Evolutionary conservation across 2,113 vertebrate genomes (phyloP).

Genomic region (Oncorhynchus keta): DNA sequence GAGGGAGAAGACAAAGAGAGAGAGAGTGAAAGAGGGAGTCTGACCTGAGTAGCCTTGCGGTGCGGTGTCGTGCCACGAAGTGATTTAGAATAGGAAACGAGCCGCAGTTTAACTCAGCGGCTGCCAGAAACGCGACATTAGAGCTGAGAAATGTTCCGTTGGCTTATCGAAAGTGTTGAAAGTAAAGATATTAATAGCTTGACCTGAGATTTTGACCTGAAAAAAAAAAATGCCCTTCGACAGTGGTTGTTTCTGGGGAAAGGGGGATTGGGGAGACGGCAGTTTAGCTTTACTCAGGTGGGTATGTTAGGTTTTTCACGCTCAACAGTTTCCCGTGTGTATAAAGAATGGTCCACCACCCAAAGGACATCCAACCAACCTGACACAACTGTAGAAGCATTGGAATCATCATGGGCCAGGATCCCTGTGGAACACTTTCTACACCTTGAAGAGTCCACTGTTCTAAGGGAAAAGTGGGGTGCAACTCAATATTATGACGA

Average conservation of each 20-base stretch:
- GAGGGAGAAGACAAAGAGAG: background rate
- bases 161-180: conserved; percentile 30
- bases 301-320: background rate
- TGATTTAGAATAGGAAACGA: conserved; percentile 45
- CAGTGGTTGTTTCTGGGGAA: background rate
- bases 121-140: conserved; percentile 28
- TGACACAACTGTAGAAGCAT: no score
- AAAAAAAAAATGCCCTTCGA: background rate
- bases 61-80: conserved; percentile 34
- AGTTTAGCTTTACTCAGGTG: background rate
- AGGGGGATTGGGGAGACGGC: background rate
- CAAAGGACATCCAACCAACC: no score
- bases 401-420: no score
- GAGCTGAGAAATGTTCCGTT: conserved; percentile 19
- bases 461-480: no score
- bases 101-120: conserved; percentile 2
- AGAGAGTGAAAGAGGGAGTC: background rate
- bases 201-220: background rate
- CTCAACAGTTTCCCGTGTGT: no score
- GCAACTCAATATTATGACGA: no score
- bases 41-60: background rate
- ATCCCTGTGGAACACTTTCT: no score
- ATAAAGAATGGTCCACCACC: no score
- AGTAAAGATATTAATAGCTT: conserved; percentile 38
- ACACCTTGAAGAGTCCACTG: no score